Percentiles rank a stretch among this genome's conserved stretches.
Evolutionary conservation across 2,888 invertebrate genomes (phyloP).

Genomic region (Drosophila nigritarsus): DNA sequence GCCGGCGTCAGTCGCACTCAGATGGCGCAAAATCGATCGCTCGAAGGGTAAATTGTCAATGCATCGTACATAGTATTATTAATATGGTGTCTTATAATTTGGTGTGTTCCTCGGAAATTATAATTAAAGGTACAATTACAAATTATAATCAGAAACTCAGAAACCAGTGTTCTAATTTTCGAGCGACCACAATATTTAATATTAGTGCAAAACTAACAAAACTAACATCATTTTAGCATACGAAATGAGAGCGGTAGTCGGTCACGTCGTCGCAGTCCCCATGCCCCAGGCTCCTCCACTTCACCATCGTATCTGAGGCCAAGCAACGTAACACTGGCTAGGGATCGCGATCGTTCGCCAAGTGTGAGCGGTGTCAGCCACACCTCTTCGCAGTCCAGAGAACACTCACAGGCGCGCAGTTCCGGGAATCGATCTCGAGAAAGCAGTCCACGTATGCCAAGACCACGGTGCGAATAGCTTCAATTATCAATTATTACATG

Average conservation of each 20-base stretch:
- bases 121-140: constrained; percentile 2
- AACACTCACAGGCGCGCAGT: constrained; percentile 81
- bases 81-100: background rate
- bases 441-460: constrained; percentile 89
- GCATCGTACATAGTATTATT: background rate
- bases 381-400: constrained; percentile 82
- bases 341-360: constrained; percentile 84
- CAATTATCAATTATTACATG: background rate
- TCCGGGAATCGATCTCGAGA: constrained; percentile 87
- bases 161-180: constrained; percentile 4
- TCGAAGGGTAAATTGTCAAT: constrained; percentile 79
- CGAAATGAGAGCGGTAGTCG: constrained; percentile 79
- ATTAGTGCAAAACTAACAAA: background rate
- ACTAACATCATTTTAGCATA: constrained; percentile 57
- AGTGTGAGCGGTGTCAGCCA: constrained; percentile 84
- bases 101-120: constrained; percentile 6
- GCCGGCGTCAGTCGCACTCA: constrained; percentile 84
- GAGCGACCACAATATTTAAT: background rate
- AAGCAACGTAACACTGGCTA: constrained; percentile 45
- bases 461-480: constrained; percentile 86
- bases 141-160: constrained; percentile 2
- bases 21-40: constrained; percentile 83
- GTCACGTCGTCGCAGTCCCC: constrained; percentile 85
- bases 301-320: constrained; percentile 80
- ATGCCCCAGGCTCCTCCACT: constrained; percentile 84